Base-by-base conservation (phyloP, 2,113 vertebrate genomes). In the Sardina pilchardus region DNA sequence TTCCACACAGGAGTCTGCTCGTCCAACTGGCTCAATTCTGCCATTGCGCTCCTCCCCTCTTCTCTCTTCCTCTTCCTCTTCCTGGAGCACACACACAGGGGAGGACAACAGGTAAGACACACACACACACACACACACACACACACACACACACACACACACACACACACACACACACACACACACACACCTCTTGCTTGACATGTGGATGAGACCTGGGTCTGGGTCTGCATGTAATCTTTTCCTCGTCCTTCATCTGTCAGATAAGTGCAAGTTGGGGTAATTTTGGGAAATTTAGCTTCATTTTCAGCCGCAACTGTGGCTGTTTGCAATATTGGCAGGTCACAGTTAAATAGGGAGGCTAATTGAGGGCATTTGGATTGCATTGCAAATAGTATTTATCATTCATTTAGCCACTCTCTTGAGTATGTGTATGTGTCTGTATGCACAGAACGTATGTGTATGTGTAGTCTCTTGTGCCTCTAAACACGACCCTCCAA, bases 1-100 rank as follows among this genome's bases (percentile, higher is more conserved):
- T 83, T 98, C 97, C 94, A 97, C 84, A 8, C 96, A 94, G 10
- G 97, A 96, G 90, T 99, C 98, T 0, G 97, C 97, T 47, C 98
- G 96, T 83, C 97, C 97, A 82, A 99, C 94, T 1, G 98, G 98
- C 87, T 98, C 98, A 50, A 97, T 97, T 82, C 98, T 94, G 82
- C 97, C 96, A 78, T 94, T 97, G 85, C 96, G 96, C 75, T 96
- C 96, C 81, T 97, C 96, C 1, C 94, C 89, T 83, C 45, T 90
- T 83, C 90, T 91, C 47, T 90, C 94, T 84, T 97, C 96, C 39
- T 97, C 97, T 85, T 97, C 97, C 93, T 97, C 91, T 17, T 92
- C 92, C 88, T 94, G 83, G 50, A 1, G 24, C 42, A 43, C 67
- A 85, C 1, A 42, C 4, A 34, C 19, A n/a, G 75, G 14, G 36